Conservation (phyloP, 2,888 invertebrate species). For the Conops quadrifasciatus region DNA sequence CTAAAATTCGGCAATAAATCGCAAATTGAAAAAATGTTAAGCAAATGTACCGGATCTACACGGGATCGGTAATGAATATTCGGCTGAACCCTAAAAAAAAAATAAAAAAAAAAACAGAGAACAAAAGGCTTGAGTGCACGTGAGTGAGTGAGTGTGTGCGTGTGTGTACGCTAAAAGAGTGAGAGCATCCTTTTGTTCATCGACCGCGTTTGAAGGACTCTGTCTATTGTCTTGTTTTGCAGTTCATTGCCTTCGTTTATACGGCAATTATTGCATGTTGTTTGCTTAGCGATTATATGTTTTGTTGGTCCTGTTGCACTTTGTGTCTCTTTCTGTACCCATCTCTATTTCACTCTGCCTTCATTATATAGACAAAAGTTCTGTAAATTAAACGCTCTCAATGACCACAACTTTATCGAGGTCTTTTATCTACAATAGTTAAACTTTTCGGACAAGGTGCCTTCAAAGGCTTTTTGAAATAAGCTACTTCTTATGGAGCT, state of each 20-base stretch:
- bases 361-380: too few relatives aligned
- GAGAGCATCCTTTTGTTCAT: conserved; percentile 32
- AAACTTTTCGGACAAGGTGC: too few relatives aligned
- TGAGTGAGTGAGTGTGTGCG: background rate
- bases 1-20: conserved; percentile 41
- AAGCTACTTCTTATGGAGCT: too few relatives aligned
- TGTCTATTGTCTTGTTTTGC: conserved; percentile 24
- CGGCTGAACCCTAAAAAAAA: conserved; percentile 19
- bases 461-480: too few relatives aligned
- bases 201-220: conserved; percentile 7
- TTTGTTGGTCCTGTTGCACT: background rate
- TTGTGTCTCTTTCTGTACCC: background rate
- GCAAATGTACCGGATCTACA: background rate
- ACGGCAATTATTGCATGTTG: conserved; percentile 19
- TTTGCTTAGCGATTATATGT: background rate
- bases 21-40: conserved; percentile 36
- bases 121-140: conserved; percentile 37
- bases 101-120: conserved; percentile 33
- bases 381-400: too few relatives aligned
- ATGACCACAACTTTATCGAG: too few relatives aligned
- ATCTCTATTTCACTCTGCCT: background rate
- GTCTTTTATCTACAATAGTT: too few relatives aligned
- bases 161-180: background rate
- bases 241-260: conserved; percentile 32
- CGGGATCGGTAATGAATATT: background rate